phyloP scores from a whole-genome alignment of 2,797 vertebrate genomes.

The Streptopelia turtur region DNA sequence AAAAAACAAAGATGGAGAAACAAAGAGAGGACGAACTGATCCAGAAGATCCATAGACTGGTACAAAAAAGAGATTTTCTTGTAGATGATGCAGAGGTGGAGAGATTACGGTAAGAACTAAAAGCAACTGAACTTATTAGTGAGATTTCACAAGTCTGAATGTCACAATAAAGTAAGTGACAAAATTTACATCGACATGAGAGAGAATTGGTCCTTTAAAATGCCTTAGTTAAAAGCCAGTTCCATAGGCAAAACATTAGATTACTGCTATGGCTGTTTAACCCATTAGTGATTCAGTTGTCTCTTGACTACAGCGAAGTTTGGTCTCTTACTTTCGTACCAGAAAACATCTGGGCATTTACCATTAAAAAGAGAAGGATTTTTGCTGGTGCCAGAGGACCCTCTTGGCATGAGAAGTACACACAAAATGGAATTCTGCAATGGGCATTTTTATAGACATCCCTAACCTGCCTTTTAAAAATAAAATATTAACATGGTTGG shows the following conservation, averaged over 20 bases:
- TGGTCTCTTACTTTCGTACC: background rate
- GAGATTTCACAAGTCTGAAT: background rate
- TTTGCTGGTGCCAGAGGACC: background rate
- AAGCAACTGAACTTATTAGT: background rate
- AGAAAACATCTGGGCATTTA: background rate
- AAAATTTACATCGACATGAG: background rate
- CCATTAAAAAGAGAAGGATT: background rate
- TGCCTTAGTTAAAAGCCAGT: background rate
- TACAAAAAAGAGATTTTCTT: slow-evolving; percentile 97
- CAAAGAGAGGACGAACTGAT: slow-evolving; percentile 94
- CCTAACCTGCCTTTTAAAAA: background rate
- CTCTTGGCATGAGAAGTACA: background rate
- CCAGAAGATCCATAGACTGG: slow-evolving; percentile 95
- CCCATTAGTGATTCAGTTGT: background rate
- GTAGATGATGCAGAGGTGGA: slow-evolving; percentile 98
- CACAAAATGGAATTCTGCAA: background rate
- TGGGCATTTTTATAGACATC: background rate
- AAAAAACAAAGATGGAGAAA: slow-evolving; percentile 89
- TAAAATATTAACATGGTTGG: background rate
- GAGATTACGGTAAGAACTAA: slow-evolving; percentile 87
- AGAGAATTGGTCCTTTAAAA: background rate
- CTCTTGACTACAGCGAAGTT: background rate
- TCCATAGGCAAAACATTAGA: background rate
- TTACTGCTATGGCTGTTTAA: background rate
- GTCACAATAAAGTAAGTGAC: background rate